Conservation (phyloP, 2,797 vertebrate genomes). For the Acipenser ruthenus region DNA sequence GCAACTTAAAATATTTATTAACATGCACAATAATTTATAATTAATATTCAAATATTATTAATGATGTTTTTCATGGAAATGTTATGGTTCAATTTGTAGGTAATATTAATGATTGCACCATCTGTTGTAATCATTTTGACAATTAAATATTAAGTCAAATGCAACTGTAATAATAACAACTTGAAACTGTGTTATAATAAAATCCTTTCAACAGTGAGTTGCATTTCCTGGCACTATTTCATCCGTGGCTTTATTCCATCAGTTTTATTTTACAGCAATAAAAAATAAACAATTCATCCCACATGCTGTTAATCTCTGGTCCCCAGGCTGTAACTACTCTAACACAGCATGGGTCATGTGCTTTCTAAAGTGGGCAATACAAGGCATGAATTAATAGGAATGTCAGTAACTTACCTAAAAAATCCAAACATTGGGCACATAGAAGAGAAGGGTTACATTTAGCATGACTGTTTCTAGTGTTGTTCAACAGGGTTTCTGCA, state of each 20-base stretch:
- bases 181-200: slow-evolving; percentile 14
- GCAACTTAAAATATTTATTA: background rate
- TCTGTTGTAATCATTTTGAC: background rate
- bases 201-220: slow-evolving; percentile 31
- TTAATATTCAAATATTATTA: too few species aligned
- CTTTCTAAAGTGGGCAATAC: slow-evolving; percentile 47
- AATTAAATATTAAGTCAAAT: background rate
- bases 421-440: background rate
- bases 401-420: background rate
- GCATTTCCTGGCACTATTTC: slow-evolving; percentile 50
- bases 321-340: slow-evolving; percentile 48
- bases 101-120: too few species aligned
- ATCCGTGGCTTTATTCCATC: slow-evolving; percentile 52
- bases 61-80: too few species aligned
- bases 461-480: too few species aligned
- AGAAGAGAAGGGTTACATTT: too few species aligned
- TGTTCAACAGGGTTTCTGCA: too few species aligned
- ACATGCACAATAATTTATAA: too few species aligned
- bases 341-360: slow-evolving; percentile 47
- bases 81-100: too few species aligned
- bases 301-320: slow-evolving; percentile 49
- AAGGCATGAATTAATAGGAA: slow-evolving; percentile 50
- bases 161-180: slow-evolving; percentile 15
- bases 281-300: slow-evolving; percentile 55
- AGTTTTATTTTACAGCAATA: slow-evolving; percentile 55